Base-by-base conservation (phyloP, 2,888 invertebrate species). In the Melinaea marsaeus region DNA sequence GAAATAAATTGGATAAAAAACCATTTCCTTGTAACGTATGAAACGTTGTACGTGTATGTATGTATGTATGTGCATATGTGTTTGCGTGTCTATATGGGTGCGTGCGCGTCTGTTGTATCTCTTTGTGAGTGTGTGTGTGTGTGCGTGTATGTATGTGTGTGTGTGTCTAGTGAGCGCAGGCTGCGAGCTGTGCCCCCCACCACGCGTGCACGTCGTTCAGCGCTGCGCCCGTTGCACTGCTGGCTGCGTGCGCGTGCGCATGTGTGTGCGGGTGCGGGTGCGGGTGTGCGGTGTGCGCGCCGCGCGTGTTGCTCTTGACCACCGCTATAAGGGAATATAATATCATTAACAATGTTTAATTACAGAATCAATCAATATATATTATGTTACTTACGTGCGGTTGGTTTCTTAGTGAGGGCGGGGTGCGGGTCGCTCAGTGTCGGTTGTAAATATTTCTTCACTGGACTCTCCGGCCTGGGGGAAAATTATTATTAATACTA, bases 371-470 rank as follows among this genome's bases (percentile, higher is more conserved):
- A 22, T 42, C 9, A 9, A 9, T 42, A 42, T 9, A 9, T 7
- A 37, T 37, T 42, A 2, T 42, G 11, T 1, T 69, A 86, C 89
- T 90, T 90, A 94, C 95, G 91, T 75, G 93, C 62, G 2, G 65
- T 80, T 58, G 93, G 86, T 79, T 94, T 90, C 72, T 92, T 94
- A 47, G 92, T 92, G 0, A 94, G 91, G 5, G 92, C 86, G 0
- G 93, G 93, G 73, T 91, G 91, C 4, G 92, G 93, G 85, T 96
- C 96, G 33, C 96, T 96, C 57, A 96, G 85, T 0, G 96, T 96
- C 2, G 96, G 96, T 13, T 95, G 95, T 63, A 97, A 84, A 81
- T 94, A 96, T 78, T 96, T 96, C 71, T 96, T 93, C 0, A 95
- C 37, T 37, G 37, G 37, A 37, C 37, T 22, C 22, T 22, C 22